These are phyloP conservation scores for Pomacea canaliculata DNA, from an alignment of 2,888 invertebrate species.

Conservation along the genomic window DNA sequence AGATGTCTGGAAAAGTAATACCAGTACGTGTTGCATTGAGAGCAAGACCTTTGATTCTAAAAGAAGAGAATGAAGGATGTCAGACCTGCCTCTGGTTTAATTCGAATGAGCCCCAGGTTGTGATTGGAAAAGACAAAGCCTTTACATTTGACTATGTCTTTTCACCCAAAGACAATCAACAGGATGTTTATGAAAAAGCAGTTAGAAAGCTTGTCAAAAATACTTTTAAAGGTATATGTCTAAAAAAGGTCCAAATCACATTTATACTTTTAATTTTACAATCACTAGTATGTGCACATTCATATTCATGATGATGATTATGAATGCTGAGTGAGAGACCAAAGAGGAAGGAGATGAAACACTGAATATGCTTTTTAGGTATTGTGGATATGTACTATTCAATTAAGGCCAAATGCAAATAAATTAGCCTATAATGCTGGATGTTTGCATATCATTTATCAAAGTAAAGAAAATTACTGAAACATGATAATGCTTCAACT, in stretches of 20 bases:
- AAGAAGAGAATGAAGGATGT: constrained; percentile 82
- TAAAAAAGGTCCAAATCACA: not conserved
- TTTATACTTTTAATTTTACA: not conserved
- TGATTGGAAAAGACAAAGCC: constrained; percentile 77
- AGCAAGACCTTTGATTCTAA: constrained; percentile 83
- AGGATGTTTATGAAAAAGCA: constrained; percentile 80
- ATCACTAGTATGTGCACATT: too few relatives aligned
- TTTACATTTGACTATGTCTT: constrained; percentile 91
- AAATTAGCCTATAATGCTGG: too few relatives aligned
- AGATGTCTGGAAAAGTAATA: too few relatives aligned
- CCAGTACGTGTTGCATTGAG: constrained; percentile 75
- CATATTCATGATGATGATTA: too few relatives aligned
- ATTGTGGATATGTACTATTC: too few relatives aligned
- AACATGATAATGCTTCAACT: too few relatives aligned
- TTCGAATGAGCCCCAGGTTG: constrained; percentile 69
- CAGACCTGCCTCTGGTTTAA: constrained; percentile 77
- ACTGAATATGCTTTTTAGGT: too few relatives aligned
- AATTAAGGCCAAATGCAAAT: too few relatives aligned
- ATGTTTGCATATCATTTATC: too few relatives aligned
- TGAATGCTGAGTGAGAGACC: too few relatives aligned
- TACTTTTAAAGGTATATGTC: constrained; percentile 81
- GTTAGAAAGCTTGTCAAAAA: constrained; percentile 80
- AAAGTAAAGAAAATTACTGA: too few relatives aligned
- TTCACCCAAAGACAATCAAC: constrained; percentile 78
- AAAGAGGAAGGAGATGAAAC: too few relatives aligned